A percentile compares a stretch with the other conserved stretches of the same genome.
Evolutionary conservation across 2,797 vertebrate genomes (phyloP).

Genomic region (Jordanella pulchra): DNA sequence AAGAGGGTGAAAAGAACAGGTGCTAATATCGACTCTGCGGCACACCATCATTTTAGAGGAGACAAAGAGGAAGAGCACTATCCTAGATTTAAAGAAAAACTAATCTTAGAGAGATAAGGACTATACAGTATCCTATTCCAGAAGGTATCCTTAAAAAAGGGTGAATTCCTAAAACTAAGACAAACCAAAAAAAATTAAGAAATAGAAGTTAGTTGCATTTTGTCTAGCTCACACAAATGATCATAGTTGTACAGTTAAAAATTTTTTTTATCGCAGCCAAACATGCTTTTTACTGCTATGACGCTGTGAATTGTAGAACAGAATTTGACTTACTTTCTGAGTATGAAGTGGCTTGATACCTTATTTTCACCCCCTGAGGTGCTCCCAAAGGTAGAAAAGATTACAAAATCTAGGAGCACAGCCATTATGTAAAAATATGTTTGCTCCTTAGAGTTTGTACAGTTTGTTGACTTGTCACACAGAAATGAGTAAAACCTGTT

Average conservation of each 20-base stretch:
- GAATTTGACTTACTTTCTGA: neutral
- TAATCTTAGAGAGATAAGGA: no score
- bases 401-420: slow-evolving; percentile 19
- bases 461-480: slow-evolving; percentile 15
- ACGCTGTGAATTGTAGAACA: neutral
- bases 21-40: no score
- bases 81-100: no score
- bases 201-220: neutral
- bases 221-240: neutral
- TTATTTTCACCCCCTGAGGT: neutral
- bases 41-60: no score
- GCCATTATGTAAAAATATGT: slow-evolving; percentile 1
- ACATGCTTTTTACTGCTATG: neutral
- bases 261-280: neutral
- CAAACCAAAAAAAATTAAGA: neutral
- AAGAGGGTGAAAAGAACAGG: no score
- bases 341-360: neutral
- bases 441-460: neutral
- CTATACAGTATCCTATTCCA: no score
- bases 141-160: no score
- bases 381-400: neutral
- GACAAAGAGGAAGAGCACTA: no score
- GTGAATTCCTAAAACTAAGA: no score
- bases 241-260: neutral
- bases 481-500: slow-evolving; percentile 22